Conservation (phyloP, 1,140 invertebrate genomes). For the Delia radicum region DNA sequence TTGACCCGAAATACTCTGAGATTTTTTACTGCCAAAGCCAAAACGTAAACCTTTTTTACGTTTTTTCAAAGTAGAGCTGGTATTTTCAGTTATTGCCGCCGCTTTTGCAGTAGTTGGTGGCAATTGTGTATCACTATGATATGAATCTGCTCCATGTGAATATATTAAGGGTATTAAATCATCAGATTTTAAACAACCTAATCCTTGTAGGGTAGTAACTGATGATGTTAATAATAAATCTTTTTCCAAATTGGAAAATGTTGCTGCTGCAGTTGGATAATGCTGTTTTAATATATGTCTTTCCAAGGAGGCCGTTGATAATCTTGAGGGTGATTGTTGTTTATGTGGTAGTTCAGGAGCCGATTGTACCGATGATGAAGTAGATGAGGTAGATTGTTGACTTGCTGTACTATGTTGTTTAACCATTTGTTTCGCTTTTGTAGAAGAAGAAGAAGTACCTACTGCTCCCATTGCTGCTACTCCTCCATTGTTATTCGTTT, state of each 20-base stretch:
- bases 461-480: background rate
- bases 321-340: conserved; percentile 21
- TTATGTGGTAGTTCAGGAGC: conserved; percentile 6
- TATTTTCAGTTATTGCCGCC: conserved; percentile 49
- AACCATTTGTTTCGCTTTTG: conserved; percentile 29
- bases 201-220: conserved; percentile 20
- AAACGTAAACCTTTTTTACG: conserved; percentile 52
- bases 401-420: conserved; percentile 32
- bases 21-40: conserved; percentile 40
- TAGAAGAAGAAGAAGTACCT: background rate
- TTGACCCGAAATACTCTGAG: background rate
- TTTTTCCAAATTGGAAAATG: conserved; percentile 5
- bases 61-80: conserved; percentile 48
- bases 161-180: background rate
- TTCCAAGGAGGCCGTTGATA: background rate
- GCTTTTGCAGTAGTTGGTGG: conserved; percentile 26
- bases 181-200: conserved; percentile 28
- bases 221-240: conserved; percentile 2
- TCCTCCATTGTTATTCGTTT: background rate
- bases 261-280: conserved; percentile 14
- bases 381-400: conserved; percentile 33
- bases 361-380: conserved; percentile 32
- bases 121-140: conserved; percentile 34
- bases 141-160: conserved; percentile 13
- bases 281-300: conserved; percentile 22